Conservation (phyloP, 1,140 invertebrate genomes). For the Drosophila navojoa region DNA sequence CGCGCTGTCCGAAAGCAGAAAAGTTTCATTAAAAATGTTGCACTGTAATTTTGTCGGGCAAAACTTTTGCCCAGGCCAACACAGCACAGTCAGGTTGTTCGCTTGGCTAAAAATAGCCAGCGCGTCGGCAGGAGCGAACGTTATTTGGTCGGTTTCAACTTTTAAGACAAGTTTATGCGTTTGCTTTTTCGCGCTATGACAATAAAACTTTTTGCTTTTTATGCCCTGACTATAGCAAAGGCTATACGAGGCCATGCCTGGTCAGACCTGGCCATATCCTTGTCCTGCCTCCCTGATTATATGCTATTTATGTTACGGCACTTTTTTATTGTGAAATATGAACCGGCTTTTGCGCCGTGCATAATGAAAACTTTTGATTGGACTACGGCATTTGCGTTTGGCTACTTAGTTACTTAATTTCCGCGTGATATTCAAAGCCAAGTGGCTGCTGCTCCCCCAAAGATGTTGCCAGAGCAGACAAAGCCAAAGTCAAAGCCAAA, state of each 20-base stretch:
- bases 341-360: conserved; percentile 18
- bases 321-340: conserved; percentile 73
- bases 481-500: conserved; percentile 1
- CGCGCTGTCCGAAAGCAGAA: conserved; percentile 31
- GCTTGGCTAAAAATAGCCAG: conserved; percentile 39
- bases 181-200: conserved; percentile 53
- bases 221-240: conserved; percentile 14
- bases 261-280: conserved; percentile 10
- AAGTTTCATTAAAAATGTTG: conserved; percentile 81
- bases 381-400: conserved; percentile 39
- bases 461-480: conserved; percentile 29
- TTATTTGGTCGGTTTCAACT: conserved; percentile 53
- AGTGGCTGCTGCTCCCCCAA: conserved; percentile 16
- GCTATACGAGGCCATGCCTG: conserved; percentile 6
- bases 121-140: conserved; percentile 13
- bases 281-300: conserved; percentile 28
- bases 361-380: conserved; percentile 80
- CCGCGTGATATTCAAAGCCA: conserved; percentile 65
- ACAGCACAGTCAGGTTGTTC: conserved; percentile 2
- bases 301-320: conserved; percentile 55
- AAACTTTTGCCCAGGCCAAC: conserved; percentile 41
- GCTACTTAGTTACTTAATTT: conserved; percentile 82
- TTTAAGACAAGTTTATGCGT: conserved; percentile 79
- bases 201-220: conserved; percentile 78
- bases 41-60: conserved; percentile 72